Base-by-base conservation (phyloP, 2,888 invertebrate genomes). In the Metacarcinus magister region DNA sequence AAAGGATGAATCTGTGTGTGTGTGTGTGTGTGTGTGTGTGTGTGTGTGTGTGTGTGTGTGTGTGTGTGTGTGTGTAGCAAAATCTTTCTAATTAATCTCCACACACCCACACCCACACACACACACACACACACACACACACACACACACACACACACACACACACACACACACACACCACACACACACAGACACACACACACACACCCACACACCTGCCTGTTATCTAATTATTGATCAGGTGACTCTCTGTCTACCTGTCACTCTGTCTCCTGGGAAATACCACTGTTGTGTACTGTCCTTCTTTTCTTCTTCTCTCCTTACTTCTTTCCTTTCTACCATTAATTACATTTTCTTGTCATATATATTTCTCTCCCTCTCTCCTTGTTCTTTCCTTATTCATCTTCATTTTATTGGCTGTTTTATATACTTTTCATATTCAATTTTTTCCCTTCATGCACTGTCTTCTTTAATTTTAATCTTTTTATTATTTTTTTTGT, bases 31-130 rank as follows among this genome's bases (percentile, higher is more conserved):
- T 60, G 28, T 54, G 54, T 93, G 67, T 93, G 39, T 93, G 39
- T 75, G 39, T 92, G 28, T 92, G 48, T 54, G 48, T 92, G 48
- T 92, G 48, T 92, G 48, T 92, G 54, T 19, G 2, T 92, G 13
- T 19, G 28, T 48, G 1, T 16, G 28, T 48, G 7, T 8, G 48
- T 48, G 48, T 48, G 48, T 48, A 7, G 48, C 5, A 48, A 48
- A 54, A 54, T 13, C 54, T 13, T 54, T 54, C 10, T 46, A 46
- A 46, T 46, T 54, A 54, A 1, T 54, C 54, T 7, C 2, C 54
- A 54, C 8, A 16, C 54, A 54, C 54, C n/a, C n/a, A n/a, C n/a
- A n/a, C n/a, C n/a, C n/a, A n/a, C n/a, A n/a, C n/a, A n/a, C n/a
- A n/a, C n/a, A n/a, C n/a, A n/a, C n/a, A n/a, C n/a, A n/a, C n/a